Base-by-base conservation (phyloP, 1,140 invertebrate genomes). In the Drosophila bocqueti region DNA sequence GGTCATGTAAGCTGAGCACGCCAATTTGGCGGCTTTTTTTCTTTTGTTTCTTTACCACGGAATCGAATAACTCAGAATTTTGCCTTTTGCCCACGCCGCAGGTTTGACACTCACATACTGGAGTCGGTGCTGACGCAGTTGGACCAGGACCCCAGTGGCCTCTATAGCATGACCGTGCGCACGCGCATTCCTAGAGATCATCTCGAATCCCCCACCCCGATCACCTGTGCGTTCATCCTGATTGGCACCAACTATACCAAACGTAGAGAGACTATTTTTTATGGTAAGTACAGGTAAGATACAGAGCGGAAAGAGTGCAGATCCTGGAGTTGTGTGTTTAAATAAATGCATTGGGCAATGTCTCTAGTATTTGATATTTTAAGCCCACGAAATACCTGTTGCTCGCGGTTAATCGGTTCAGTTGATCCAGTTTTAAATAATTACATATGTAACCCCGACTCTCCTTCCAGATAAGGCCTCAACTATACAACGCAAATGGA, bases 401-500 rank as follows among this genome's bases (percentile, higher is more conserved):
- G 21, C 18, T 10, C 2, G 31, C 31, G 31, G 21, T 21, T 21
- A 21, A 21, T 21, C 21, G 21, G 21, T 21, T 3, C 31, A 8
- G 1, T 6, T 21, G 6, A 6, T 21, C 5, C 1, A 21, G 10
- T 21, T 21, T 7, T 7, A 45, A 15, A 21, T 21, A 46, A 46
- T 2, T 21, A 21, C 21, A 21, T 21, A 4, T 11, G 4, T 13
- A 15, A 34, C 6, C 0, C 1, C 4, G 2, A 24, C 18, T 42
- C 7, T 15, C 21, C 26, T 40, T 76, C 9, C 71, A 92, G 91
- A 92, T 92, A 92, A 92, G 79, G 91, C 91, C 66, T 91, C 91
- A 87, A 92, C 91, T 85, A 92, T 92, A 90, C 91, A 92, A 91
- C 91, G 91, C 77, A 92, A 92, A 67, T 92, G 91, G 91, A 92